A percentile compares a stretch with the other conserved stretches of the same genome.
These are phyloP conservation scores for Melozone crissalis DNA, from an alignment of 2,113 vertebrate species.

Conservation along the genomic window DNA sequence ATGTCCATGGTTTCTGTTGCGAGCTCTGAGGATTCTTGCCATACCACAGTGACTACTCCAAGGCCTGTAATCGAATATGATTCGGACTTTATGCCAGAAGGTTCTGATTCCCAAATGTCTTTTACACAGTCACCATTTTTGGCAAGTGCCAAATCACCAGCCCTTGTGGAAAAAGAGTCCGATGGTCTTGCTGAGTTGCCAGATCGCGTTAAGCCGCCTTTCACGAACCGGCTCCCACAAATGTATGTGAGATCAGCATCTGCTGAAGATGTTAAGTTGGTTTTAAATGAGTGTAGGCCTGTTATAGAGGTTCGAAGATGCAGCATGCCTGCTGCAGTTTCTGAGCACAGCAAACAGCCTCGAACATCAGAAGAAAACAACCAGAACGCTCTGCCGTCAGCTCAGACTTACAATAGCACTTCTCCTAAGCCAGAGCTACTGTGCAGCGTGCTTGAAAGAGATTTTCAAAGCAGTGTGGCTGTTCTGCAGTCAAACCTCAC, in stretches of 20 bases:
- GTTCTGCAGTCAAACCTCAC: constrained; percentile 58
- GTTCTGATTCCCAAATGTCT: constrained; percentile 90
- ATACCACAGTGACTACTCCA: constrained; percentile 84
- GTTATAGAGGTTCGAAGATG: constrained; percentile 77
- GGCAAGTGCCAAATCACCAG: constrained; percentile 87
- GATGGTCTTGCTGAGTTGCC: constrained; percentile 80
- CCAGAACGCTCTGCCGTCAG: not conserved
- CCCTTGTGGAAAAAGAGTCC: constrained; percentile 82
- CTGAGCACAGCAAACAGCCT: constrained; percentile 73
- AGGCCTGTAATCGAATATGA: constrained; percentile 84
- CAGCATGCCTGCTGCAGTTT: constrained; percentile 70
- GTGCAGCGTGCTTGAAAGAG: constrained; percentile 64
- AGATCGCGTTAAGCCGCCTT: constrained; percentile 75
- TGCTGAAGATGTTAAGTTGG: constrained; percentile 84
- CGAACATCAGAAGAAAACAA: constrained; percentile 76
- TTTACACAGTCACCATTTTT: constrained; percentile 88
- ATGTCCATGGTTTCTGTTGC: constrained; percentile 90
- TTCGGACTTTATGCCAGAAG: constrained; percentile 87
- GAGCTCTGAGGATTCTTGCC: constrained; percentile 94
- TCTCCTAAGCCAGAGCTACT: constrained; percentile 74
- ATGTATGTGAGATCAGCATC: constrained; percentile 86
- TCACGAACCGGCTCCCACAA: constrained; percentile 76
- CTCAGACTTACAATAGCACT: constrained; percentile 39
- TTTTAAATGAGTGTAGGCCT: constrained; percentile 77
- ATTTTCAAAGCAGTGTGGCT: constrained; percentile 30